A percentile compares a stretch with the other conserved stretches of the same genome.
Conservation (phyloP, 2,888 invertebrate species). For the Caenorhabditis angaria region DNA sequence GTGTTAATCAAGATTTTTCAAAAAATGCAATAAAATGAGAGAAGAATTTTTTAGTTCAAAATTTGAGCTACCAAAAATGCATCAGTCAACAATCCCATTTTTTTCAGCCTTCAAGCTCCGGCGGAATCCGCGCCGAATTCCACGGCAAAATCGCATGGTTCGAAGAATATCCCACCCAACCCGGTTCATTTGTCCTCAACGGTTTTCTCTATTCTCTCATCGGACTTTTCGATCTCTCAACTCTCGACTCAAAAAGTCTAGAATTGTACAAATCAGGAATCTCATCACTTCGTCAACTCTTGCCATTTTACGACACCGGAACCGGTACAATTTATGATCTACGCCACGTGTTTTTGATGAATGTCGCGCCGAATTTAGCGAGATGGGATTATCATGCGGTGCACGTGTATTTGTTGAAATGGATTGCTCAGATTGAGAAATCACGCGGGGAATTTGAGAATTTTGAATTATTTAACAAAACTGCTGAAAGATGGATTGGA, state of each 20-base stretch:
- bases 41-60: too few species aligned
- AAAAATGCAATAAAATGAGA: too few species aligned
- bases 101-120: slow-evolving; percentile 77
- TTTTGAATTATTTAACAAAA: slow-evolving; percentile 66
- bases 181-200: slow-evolving; percentile 92
- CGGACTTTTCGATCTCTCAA: slow-evolving; percentile 87
- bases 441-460: slow-evolving; percentile 78
- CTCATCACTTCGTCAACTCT: slow-evolving; percentile 84
- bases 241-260: slow-evolving; percentile 18
- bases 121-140: slow-evolving; percentile 84
- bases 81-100: slow-evolving; percentile 72
- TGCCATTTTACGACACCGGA: slow-evolving; percentile 92
- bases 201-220: slow-evolving; percentile 97
- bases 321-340: slow-evolving; percentile 95
- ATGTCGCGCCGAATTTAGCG: slow-evolving; percentile 85
- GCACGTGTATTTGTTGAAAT: slow-evolving; percentile 87
- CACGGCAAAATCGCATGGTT: slow-evolving; percentile 82
- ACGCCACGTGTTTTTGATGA: slow-evolving; percentile 86
- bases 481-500: slow-evolving; percentile 66
- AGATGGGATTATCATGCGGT: slow-evolving; percentile 97
- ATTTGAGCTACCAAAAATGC: too few species aligned
- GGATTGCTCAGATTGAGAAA: slow-evolving; percentile 84
- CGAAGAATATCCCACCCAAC: slow-evolving; percentile 96
- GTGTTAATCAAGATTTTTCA: too few species aligned
- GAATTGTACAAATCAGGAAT: slow-evolving; percentile 73